These are phyloP conservation scores for Ariolimax columbianus DNA, from an alignment of 2,888 invertebrate genomes.

Conservation along the genomic window DNA sequence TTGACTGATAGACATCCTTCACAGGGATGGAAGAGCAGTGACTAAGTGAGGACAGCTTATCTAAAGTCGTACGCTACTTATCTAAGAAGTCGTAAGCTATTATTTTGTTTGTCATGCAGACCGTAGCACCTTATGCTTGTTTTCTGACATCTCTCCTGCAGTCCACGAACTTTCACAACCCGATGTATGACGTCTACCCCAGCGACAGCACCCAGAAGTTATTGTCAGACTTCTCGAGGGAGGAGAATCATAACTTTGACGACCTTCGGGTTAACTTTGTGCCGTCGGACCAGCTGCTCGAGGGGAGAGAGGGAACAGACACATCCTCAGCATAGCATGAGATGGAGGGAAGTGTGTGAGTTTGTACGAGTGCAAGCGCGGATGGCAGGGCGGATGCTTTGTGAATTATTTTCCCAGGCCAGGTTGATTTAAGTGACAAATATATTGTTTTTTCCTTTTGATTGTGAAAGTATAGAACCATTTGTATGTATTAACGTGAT, in stretches of 20 bases:
- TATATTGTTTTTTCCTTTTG: no score
- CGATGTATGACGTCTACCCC: constrained; percentile 92
- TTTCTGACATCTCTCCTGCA: constrained; percentile 54
- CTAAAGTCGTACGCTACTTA: no score
- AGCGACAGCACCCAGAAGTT: constrained; percentile 60
- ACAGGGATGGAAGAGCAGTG: no score
- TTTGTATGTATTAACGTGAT: no score
- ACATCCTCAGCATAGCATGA: constrained; percentile 21
- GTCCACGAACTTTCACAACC: constrained; percentile 94
- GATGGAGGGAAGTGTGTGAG: not conserved
- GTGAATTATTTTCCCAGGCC: not conserved
- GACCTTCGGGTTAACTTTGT: constrained; percentile 10
- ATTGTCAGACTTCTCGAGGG: constrained; percentile 45
- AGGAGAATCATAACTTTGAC: constrained; percentile 24
- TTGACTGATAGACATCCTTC: no score
- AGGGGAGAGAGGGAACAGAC: not conserved
- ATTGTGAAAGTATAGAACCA: not conserved
- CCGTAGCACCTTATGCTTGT: no score
- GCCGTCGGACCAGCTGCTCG: not conserved
- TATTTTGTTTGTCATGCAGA: no score
- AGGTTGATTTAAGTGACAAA: not conserved
- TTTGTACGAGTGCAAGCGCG: not conserved
- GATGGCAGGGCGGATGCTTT: not conserved
- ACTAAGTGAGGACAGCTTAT: no score
- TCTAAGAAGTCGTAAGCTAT: no score